phyloP scores from a whole-genome alignment of 2,888 invertebrate species.

The Cantharis flavilabris region DNA sequence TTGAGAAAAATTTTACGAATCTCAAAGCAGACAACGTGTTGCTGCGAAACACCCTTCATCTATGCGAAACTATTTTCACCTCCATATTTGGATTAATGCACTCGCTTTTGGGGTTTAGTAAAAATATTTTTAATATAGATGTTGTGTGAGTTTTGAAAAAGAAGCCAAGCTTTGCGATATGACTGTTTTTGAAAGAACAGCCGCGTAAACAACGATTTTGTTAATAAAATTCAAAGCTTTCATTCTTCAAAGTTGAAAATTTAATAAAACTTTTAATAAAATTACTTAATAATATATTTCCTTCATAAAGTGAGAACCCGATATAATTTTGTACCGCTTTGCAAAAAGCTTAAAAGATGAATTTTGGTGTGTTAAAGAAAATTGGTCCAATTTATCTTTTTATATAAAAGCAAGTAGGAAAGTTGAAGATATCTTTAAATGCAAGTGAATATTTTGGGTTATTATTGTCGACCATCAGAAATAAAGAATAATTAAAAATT shows the following conservation, averaged over 20 bases:
- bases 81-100: background rate
- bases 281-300: slow-evolving; percentile 15
- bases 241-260: slow-evolving; percentile 11
- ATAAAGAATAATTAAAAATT: background rate
- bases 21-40: too few species aligned
- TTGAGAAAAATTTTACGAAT: too few species aligned
- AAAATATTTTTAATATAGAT: background rate
- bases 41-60: too few species aligned
- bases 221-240: slow-evolving; percentile 12
- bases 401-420: background rate
- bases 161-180: background rate
- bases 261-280: slow-evolving; percentile 18
- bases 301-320: slow-evolving; percentile 13
- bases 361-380: background rate
- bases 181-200: background rate
- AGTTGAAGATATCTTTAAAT: background rate
- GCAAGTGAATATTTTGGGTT: background rate
- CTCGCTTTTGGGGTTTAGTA: background rate
- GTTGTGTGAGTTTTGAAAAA: background rate
- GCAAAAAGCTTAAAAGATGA: background rate
- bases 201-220: slow-evolving; percentile 6
- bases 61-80: background rate
- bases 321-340: slow-evolving; percentile 8
- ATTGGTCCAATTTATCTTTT: slow-evolving; percentile 10
- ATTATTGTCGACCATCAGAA: background rate